These are phyloP conservation scores for Mechanitis messenoides DNA, from an alignment of 2,888 invertebrate genomes.

Conservation along the genomic window DNA sequence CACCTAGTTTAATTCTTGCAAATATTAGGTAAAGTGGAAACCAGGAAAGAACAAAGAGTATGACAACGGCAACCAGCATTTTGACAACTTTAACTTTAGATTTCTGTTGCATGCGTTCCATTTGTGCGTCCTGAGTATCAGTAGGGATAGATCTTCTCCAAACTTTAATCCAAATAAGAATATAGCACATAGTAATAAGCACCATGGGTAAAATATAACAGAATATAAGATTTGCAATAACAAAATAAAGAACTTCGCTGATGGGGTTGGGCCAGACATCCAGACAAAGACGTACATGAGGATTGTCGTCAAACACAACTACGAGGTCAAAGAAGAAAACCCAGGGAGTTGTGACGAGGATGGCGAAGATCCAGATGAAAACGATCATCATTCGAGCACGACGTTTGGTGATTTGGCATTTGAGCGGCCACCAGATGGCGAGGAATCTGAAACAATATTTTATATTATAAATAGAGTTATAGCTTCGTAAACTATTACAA, in stretches of 20 bases:
- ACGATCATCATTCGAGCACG: conserved; percentile 92
- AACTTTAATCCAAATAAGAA: conserved; percentile 93
- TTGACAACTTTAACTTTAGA: conserved; percentile 96
- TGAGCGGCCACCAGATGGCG: conserved; percentile 96
- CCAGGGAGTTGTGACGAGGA: conserved; percentile 92
- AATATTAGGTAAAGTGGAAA: conserved; percentile 93
- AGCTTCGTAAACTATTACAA: too few relatives aligned
- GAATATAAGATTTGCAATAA: conserved; percentile 90
- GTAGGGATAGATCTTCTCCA: conserved; percentile 92
- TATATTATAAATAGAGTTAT: neutral
- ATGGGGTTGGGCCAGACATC: conserved; percentile 91
- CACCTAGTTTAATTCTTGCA: conserved; percentile 89
- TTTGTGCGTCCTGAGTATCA: conserved; percentile 92
- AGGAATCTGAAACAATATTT: conserved; percentile 86
- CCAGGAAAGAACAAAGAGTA: conserved; percentile 96
- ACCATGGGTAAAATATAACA: conserved; percentile 95
- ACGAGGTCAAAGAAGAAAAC: conserved; percentile 91
- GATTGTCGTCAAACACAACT: conserved; percentile 83
- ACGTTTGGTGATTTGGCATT: conserved; percentile 92
- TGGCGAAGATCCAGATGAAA: conserved; percentile 92
- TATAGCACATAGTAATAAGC: conserved; percentile 93
- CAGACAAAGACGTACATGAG: conserved; percentile 85
- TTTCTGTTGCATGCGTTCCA: conserved; percentile 95
- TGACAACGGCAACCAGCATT: conserved; percentile 94
- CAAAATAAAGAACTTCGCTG: conserved; percentile 89